Percentiles rank a stretch among this genome's conserved stretches.
Evolutionary conservation across 2,888 invertebrate genomes (phyloP).

Genomic region (Mylabris sibirica): DNA sequence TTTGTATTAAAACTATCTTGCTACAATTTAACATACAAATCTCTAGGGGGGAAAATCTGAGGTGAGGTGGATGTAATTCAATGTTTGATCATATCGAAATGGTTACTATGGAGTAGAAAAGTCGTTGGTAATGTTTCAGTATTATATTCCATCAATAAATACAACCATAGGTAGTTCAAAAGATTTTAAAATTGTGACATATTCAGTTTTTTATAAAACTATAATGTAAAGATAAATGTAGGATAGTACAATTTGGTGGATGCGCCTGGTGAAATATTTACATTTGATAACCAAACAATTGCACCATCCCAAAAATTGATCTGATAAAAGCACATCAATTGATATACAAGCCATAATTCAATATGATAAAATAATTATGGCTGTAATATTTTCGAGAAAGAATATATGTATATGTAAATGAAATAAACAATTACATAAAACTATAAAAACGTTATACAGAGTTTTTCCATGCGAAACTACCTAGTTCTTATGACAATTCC

Average conservation of each 20-base stretch:
- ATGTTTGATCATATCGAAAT: slow-evolving; percentile 24
- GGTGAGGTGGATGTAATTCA: neutral
- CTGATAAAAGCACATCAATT: no score
- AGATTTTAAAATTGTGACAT: neutral
- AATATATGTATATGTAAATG: no score
- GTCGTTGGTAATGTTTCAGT: slow-evolving; percentile 21
- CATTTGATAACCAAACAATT: neutral
- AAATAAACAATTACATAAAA: no score
- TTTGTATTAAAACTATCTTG: slow-evolving; percentile 28
- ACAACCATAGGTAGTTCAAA: neutral
- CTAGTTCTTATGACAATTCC: no score
- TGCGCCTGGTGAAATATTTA: neutral
- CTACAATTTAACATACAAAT: slow-evolving; percentile 29
- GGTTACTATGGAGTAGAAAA: slow-evolving; percentile 20
- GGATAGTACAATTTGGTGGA: neutral
- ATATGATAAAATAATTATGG: no score
- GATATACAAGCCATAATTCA: no score
- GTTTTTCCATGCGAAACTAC: no score
- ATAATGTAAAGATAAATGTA: neutral
- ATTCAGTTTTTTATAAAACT: neutral
- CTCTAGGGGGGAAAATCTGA: slow-evolving; percentile 19
- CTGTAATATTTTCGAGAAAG: no score
- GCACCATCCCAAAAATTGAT: no score
- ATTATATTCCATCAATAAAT: slow-evolving; percentile 27
- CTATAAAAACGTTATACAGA: no score